Conservation (phyloP, 2,888 invertebrate genomes). For the Didymodactylos carnosus region DNA sequence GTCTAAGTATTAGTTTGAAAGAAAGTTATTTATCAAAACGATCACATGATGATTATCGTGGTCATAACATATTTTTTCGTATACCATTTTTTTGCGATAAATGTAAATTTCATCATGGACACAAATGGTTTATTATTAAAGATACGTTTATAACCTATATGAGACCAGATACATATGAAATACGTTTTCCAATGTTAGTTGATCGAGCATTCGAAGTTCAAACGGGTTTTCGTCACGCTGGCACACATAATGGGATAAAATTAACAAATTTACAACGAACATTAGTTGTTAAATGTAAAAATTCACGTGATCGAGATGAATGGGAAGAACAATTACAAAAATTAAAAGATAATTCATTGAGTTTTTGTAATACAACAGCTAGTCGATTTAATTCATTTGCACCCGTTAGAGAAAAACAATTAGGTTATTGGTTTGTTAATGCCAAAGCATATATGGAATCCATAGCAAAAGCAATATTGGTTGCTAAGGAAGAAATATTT, state of each 20-base stretch:
- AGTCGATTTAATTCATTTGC: conserved; percentile 9
- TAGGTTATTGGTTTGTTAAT: conserved; percentile 43
- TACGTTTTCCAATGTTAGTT: conserved; percentile 7
- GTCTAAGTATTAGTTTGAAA: neutral
- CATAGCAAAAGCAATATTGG: conserved; percentile 68
- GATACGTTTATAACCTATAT: conserved; percentile 12
- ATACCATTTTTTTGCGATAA: neutral
- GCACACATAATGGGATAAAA: conserved; percentile 10
- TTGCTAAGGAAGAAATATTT: conserved; percentile 80
- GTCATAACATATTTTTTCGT: neutral
- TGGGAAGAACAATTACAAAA: neutral
- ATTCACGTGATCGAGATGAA: neutral
- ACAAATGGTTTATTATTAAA: conserved; percentile 10
- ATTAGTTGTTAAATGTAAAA: conserved; percentile 9
- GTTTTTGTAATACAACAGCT: neutral
- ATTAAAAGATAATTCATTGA: neutral
- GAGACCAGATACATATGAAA: neutral
- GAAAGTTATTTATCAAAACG: conserved; percentile 5
- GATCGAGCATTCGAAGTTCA: conserved; percentile 6
- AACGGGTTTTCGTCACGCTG: neutral
- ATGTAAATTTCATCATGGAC: neutral
- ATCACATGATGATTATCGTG: conserved; percentile 2
- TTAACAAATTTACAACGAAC: conserved; percentile 9
- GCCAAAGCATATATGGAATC: conserved; percentile 66
- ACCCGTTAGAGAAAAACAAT: conserved; percentile 1